phyloP scores from a whole-genome alignment of 1,140 invertebrate genomes.

The Zaprionus kolodkinae region DNA sequence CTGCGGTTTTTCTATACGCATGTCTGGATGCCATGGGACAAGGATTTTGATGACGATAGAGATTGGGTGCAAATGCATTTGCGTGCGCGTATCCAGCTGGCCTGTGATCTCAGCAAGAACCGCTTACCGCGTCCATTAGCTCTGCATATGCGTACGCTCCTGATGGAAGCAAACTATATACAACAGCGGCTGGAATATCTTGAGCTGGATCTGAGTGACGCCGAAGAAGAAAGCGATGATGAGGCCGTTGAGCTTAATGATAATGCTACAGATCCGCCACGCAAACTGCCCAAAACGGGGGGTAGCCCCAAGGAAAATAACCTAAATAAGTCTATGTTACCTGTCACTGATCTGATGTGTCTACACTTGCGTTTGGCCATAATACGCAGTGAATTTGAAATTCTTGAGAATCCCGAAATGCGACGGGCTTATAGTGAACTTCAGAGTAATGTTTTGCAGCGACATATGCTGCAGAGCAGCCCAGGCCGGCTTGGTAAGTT shows the following conservation, averaged over 20 bases:
- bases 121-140: slow-evolving; percentile 84
- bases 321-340: slow-evolving; percentile 69
- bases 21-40: slow-evolving; percentile 88
- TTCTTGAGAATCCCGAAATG: slow-evolving; percentile 87
- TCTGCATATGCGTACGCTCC: slow-evolving; percentile 85
- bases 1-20: slow-evolving; percentile 87
- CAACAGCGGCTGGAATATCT: slow-evolving; percentile 85
- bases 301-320: slow-evolving; percentile 31
- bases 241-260: slow-evolving; percentile 60
- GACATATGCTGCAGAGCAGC: slow-evolving; percentile 41
- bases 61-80: slow-evolving; percentile 86
- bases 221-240: slow-evolving; percentile 74
- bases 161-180: slow-evolving; percentile 86
- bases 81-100: slow-evolving; percentile 86
- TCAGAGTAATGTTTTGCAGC: slow-evolving; percentile 60
- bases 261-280: slow-evolving; percentile 37
- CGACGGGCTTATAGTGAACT: slow-evolving; percentile 84
- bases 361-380: slow-evolving; percentile 86
- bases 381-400: slow-evolving; percentile 87
- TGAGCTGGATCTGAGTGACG: slow-evolving; percentile 85
- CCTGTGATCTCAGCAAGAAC: slow-evolving; percentile 86
- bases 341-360: slow-evolving; percentile 85
- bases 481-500: slow-evolving; percentile 42
- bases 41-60: slow-evolving; percentile 86
- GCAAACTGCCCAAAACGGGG: slow-evolving; percentile 39